Evolutionary conservation across 1,140 invertebrate species (phyloP).

Genomic region (Aphaenogaster ashmeadi): DNA sequence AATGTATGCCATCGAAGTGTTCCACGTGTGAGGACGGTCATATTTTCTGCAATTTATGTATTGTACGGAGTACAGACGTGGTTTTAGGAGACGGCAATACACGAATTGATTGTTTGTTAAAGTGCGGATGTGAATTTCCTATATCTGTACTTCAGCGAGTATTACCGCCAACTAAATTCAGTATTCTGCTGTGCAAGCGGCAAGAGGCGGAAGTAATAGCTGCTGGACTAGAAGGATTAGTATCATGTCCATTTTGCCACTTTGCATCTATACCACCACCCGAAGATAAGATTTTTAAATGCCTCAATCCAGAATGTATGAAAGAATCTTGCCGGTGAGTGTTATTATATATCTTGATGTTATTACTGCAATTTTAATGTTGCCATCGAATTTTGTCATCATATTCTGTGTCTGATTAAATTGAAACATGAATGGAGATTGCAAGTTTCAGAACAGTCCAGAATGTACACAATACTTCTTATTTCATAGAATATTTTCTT

Average conservation of each 20-base stretch:
- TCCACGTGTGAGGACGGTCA: slow-evolving; percentile 85
- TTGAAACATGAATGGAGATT: not conserved
- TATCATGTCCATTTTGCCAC: slow-evolving; percentile 90
- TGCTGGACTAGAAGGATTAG: slow-evolving; percentile 89
- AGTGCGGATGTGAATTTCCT: slow-evolving; percentile 86
- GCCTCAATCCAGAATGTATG: slow-evolving; percentile 90
- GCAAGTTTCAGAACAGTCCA: not conserved
- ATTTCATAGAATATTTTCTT: not conserved
- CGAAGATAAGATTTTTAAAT: slow-evolving; percentile 89
- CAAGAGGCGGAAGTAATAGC: slow-evolving; percentile 89
- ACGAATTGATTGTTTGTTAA: slow-evolving; percentile 87
- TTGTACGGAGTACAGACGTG: slow-evolving; percentile 14
- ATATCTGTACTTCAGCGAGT: slow-evolving; percentile 86
- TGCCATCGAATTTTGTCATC: not conserved
- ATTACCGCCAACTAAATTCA: slow-evolving; percentile 87
- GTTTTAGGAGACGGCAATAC: slow-evolving; percentile 87
- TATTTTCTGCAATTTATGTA: not conserved
- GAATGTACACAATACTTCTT: not conserved
- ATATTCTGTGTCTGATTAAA: not conserved
- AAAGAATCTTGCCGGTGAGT: slow-evolving; percentile 89
- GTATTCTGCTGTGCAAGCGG: slow-evolving; percentile 86
- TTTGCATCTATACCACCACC: slow-evolving; percentile 89
- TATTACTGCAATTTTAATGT: not conserved
- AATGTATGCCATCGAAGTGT: slow-evolving; percentile 89
- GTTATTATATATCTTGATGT: not conserved